These are phyloP conservation scores for Cherax quadricarinatus DNA, from an alignment of 1,140 invertebrate species.

Conservation along the genomic window DNA sequence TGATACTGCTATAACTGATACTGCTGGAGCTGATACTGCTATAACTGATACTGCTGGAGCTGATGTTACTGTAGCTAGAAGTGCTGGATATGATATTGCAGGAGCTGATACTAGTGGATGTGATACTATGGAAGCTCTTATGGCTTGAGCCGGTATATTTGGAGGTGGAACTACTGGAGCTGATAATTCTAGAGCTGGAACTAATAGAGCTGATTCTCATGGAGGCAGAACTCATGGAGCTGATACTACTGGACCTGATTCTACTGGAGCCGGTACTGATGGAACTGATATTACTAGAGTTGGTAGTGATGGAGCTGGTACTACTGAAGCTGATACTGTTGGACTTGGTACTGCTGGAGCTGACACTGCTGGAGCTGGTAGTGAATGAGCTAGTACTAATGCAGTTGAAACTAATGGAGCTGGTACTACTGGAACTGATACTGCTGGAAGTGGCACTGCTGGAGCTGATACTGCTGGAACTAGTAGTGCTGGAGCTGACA, in stretches of 20 bases:
- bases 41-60: no score
- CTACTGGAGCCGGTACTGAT: no score
- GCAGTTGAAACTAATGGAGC: neutral
- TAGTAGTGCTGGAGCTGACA: neutral
- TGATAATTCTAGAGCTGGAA: neutral
- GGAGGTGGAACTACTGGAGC: neutral
- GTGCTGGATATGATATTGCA: neutral
- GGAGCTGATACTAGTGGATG: neutral
- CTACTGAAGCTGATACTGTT: neutral
- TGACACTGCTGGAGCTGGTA: neutral
- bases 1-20: neutral
- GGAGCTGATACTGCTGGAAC: neutral
- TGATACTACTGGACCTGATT: no score
- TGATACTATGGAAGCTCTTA: no score
- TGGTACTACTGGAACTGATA: neutral
- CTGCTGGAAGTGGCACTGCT: neutral
- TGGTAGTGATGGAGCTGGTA: neutral
- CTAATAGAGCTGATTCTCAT: no score
- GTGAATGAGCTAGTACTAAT: constrained; percentile 15
- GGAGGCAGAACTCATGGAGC: no score
- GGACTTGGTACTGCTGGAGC: neutral
- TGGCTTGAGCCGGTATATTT: neutral
- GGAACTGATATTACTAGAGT: no score
- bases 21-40: neutral
- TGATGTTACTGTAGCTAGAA: no score